Percentiles rank a stretch among this genome's conserved stretches.
These are phyloP conservation scores for Dinocampus coccinellae DNA, from an alignment of 2,888 invertebrate species.

Conservation along the genomic window DNA sequence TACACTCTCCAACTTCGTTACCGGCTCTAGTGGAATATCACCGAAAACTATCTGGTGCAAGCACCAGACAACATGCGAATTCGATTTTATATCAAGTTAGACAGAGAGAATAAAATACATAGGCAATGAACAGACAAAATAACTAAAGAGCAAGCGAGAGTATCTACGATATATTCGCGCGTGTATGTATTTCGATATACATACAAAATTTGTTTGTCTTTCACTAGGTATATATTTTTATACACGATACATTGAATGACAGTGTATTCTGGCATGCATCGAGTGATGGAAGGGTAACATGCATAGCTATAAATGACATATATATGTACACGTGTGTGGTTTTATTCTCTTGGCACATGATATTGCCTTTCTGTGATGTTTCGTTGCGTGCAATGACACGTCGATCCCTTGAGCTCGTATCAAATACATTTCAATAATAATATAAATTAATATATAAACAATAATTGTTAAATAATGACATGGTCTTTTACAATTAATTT, in stretches of 20 bases:
- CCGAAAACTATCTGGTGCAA: slow-evolving; percentile 24
- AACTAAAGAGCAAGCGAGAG: too few relatives aligned
- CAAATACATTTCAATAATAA: background rate
- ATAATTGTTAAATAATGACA: too few relatives aligned
- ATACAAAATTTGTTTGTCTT: background rate
- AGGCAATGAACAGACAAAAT: too few relatives aligned
- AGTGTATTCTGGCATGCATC: background rate
- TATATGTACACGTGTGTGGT: background rate
- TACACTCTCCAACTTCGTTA: slow-evolving; percentile 32
- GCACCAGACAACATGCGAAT: slow-evolving; percentile 29
- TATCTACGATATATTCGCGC: background rate
- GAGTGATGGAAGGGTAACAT: slow-evolving; percentile 19
- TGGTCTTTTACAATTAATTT: too few relatives aligned
- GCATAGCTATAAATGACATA: background rate
- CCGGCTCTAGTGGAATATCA: slow-evolving; percentile 17
- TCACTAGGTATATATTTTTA: background rate
- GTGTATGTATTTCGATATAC: background rate
- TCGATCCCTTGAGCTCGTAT: slow-evolving; percentile 7
- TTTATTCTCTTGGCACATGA: slow-evolving; percentile 16
- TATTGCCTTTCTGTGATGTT: background rate
- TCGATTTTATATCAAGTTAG: slow-evolving; percentile 32
- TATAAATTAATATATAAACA: too few relatives aligned
- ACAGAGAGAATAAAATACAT: too few relatives aligned
- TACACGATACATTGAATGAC: background rate
- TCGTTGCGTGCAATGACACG: slow-evolving; percentile 9